Evolutionary conservation across 2,113 vertebrate species (phyloP), one percentile per base, ranked within the genome.

Genomic region (Solenodon paradoxus): DNA sequence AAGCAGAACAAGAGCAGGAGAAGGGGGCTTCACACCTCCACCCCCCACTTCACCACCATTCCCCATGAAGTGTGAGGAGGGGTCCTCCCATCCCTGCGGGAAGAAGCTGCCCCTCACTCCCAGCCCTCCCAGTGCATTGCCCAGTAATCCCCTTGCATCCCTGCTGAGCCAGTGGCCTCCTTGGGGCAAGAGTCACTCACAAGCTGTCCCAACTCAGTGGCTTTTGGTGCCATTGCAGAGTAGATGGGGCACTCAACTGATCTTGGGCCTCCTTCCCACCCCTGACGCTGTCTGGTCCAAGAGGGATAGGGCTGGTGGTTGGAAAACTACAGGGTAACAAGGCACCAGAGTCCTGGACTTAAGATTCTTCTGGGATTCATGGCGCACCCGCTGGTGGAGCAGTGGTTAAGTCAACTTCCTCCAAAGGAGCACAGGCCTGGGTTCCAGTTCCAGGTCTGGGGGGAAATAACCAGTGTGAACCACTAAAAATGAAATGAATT

Each of bases 111-210:
- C 20, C 28, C 22, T 38, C 15, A n/a, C 22, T 28, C 40, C 2
- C 30, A 5, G 2, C 38, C 35, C 4, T 63, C 38, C 5, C 57
- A 51, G 17, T 1, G 10, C 9, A 6, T 35, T 35, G 32, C 40
- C 22, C n/a, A 49, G 15, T 26, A 35, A 45, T 9, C 11, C 7
- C 26, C 35, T 74, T 0, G 0, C 17, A 30, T 47, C 59, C 45
- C 72, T 42, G 22, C 40, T 7, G 38, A 64, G 53, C 40, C 3
- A 17, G 9, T 5, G 12, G 3, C 38, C 49, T 71, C 26, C 74
- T 63, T 38, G 38, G 16, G 72, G 42, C 42, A 38, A 71, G 59
- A 92, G 47, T 11, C 61, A 26, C 45, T 90, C 51, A 30, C 40
- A 19, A 47, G 49, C 2, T 1, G 0, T 42, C 38, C 47, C 38